Percentiles rank a stretch among this genome's conserved stretches.
phyloP scores from a whole-genome alignment of 2,113 vertebrate species.

The Hemiprocne comata region DNA sequence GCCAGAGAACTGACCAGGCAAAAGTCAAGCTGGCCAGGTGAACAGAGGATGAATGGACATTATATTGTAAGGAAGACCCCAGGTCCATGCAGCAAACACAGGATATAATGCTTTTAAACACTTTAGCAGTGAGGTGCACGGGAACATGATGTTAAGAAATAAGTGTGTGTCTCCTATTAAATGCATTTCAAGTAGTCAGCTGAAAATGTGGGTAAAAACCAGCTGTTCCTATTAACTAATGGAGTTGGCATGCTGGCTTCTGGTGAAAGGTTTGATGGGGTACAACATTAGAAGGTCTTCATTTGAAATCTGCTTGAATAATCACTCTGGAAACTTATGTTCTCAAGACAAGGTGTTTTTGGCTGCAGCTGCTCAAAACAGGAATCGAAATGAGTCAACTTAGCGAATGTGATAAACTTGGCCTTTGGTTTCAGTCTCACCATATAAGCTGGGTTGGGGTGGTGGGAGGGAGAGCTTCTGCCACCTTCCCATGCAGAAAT shows the following conservation, averaged over 20 bases:
- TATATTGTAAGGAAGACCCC: neutral
- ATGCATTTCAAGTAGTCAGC: neutral
- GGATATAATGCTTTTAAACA: neutral
- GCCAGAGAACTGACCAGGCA: neutral
- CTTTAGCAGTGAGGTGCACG: neutral
- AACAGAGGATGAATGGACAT: neutral
- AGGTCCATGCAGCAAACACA: too few species aligned
- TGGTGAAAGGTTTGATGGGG: neutral
- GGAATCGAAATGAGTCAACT: neutral
- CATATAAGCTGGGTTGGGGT: neutral
- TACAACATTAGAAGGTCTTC: neutral
- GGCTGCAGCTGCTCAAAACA: neutral
- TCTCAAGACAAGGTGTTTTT: neutral
- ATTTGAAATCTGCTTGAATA: neutral
- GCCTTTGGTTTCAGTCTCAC: neutral
- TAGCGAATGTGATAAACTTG: neutral
- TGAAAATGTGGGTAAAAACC: neutral
- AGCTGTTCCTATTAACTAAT: neutral
- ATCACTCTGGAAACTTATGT: neutral
- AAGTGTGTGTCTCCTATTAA: neutral
- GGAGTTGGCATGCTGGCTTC: neutral
- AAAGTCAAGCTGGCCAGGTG: neutral
- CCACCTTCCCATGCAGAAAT: neutral
- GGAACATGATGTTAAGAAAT: neutral
- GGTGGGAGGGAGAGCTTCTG: neutral